Base-by-base conservation (phyloP, 2,888 invertebrate species). In the Pollenia angustigena region DNA sequence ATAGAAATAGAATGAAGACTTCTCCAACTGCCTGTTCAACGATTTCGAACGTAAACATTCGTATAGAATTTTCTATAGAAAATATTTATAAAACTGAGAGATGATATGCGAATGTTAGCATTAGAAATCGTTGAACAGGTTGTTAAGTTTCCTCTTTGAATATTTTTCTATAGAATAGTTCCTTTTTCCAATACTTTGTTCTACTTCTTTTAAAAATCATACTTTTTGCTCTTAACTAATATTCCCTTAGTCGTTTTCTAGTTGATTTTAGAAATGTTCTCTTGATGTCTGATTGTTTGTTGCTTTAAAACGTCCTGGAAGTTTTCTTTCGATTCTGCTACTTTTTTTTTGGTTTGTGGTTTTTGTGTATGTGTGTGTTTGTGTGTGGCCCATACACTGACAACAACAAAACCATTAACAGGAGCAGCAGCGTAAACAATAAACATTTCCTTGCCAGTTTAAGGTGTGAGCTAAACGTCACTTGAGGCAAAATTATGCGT, bases 401-500 rank as follows among this genome's bases (percentile, higher is more conserved):
- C 44, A 68, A 50, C 50, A 50, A 69, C n/a, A 60, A 23, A 48
- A 23, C n/a, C 54, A 64, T 11, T 48, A 40, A 32, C 10, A 60
- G 48, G 23, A 60, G 16, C 18, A 23, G 46, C 32, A 66, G 16
- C 18, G n/a, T 12, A 56, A 62, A 64, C 54, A 54, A 54, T 62
- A 80, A 80, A 71, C 23, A 78, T 32, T 42, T 50, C 32, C 40
- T 60, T 74, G 60, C 80, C 58, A 42, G 71, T 62, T 80, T 40
- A 80, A 72, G 75, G 81, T 87, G 86, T 81, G 72, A 84, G 64
- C 64, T 76, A 75, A 80, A 76, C 50, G 80, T 81, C 86, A 74
- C 83, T 87, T 81, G 84, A 78, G 81, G 76, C 66, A 87, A 78
- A 84, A 76, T 87, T 68, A 78, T 81, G 86, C 80, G 76, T 86